Evolutionary conservation across 2,797 vertebrate species (phyloP).

Genomic region (Crenuchus spilurus): DNA sequence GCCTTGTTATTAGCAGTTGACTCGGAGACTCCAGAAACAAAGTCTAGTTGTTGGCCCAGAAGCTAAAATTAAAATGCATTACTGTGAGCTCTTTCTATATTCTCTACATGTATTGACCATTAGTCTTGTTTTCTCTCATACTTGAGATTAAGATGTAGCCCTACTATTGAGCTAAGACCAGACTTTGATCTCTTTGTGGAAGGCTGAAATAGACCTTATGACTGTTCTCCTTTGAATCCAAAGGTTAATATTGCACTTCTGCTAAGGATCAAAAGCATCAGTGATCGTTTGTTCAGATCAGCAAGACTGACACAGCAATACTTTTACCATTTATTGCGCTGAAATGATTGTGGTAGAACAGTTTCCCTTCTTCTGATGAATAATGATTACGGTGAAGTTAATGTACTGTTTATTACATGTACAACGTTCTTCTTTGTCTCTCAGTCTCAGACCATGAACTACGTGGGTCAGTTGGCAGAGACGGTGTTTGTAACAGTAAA

Average conservation of each 20-base stretch:
- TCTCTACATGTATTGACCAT: background rate
- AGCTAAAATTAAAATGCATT: background rate
- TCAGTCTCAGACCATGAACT: constrained; percentile 90
- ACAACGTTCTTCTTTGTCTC: background rate
- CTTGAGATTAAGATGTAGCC: constrained; percentile 11
- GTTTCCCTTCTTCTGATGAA: too few species aligned
- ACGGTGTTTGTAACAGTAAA: constrained; percentile 88
- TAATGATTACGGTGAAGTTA: too few species aligned
- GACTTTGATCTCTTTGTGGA: constrained; percentile 30
- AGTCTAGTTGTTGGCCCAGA: background rate
- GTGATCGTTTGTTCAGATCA: background rate
- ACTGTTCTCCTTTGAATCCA: constrained; percentile 43
- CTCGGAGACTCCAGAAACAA: background rate
- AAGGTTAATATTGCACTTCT: constrained; percentile 50
- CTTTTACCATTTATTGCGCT: background rate
- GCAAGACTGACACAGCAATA: background rate
- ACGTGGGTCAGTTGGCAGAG: constrained; percentile 91
- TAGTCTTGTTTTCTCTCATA: background rate
- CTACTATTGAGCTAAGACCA: background rate
- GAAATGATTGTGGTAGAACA: too few species aligned
- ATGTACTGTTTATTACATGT: background rate
- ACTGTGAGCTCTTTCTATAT: background rate
- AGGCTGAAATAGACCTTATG: background rate
- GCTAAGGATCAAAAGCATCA: background rate
- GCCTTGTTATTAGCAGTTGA: background rate